A percentile compares a stretch with the other conserved stretches of the same genome.
phyloP scores from a whole-genome alignment of 2,113 vertebrate species.

The Passer montanus region DNA sequence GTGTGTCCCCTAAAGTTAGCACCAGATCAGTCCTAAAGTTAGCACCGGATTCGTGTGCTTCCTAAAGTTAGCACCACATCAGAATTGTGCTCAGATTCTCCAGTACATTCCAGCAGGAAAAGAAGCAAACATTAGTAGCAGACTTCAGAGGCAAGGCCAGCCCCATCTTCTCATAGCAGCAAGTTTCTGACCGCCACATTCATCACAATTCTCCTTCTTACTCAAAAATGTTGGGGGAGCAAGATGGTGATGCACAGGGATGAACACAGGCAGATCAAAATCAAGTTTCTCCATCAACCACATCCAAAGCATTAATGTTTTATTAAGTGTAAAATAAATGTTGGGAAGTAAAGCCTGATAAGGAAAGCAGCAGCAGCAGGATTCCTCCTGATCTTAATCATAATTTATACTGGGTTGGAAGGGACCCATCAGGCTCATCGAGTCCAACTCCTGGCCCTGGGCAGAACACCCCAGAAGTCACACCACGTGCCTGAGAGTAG shows the following conservation, averaged over 20 bases:
- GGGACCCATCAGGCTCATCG: background rate
- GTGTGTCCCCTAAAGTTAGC: background rate
- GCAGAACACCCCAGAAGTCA: background rate
- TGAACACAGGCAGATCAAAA: constrained; percentile 5
- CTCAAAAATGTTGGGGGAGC: background rate
- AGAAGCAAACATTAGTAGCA: constrained; percentile 2
- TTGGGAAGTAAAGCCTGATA: background rate
- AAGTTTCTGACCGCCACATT: background rate
- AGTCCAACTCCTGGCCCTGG: background rate
- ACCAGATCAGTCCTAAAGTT: background rate
- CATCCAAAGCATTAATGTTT: background rate
- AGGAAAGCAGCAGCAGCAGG: constrained; percentile 16
- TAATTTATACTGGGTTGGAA: background rate
- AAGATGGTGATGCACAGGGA: background rate
- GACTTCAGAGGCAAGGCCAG: background rate
- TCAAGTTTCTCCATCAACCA: background rate
- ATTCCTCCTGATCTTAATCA: background rate
- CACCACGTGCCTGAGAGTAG: background rate
- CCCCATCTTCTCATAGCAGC: constrained; percentile 25
- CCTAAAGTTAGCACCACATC: constrained; percentile 18
- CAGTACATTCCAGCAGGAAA: background rate
- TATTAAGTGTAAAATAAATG: background rate
- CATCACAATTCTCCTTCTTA: background rate
- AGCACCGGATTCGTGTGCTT: background rate
- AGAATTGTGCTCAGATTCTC: constrained; percentile 7